Evolutionary conservation across 2,113 vertebrate species (phyloP), one percentile per base, ranked within the genome.

Genomic region (Alces alces): DNA sequence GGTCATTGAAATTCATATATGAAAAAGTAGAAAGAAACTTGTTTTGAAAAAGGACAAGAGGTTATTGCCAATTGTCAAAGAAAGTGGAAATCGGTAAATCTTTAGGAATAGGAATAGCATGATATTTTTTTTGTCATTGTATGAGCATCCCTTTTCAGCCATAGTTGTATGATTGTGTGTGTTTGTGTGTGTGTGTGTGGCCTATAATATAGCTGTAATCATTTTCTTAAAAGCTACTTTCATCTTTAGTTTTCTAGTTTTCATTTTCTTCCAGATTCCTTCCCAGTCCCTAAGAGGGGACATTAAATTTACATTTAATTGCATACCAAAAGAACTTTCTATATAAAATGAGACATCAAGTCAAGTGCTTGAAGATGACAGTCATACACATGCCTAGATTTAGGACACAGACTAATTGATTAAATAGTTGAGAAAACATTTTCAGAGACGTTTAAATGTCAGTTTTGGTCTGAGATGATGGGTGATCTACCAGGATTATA

Each of bases 1-100:
- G 57, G 33, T 47, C 23, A 21, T 16, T 83, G 58, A 88, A 76
- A 80, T 90, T 86, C 9, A 8, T 39, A 52, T 73, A 52, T 58
- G 76, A 87, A 86, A 39, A 66, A 78, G 50, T 57, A 73, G 73
- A 47, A 93, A 52, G 95, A 91, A 93, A 84, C 12, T 73, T 90
- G 16, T 54, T 84, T 54, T 36, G 5, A 52, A 43, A n/a, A 70
- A 60, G 28, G 54, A 57, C 54, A 89, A 66, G 60, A 43, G 57
- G 7, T 5, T 19, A 36, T 47, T 93, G 89, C 39, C 28, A 30
- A 58, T 79, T 39, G 6, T 83, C 76, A 84, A 66, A 82, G 66
- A 73, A 97, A 92, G 28, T 84, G 15, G 70, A 73, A 92, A 39
- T 54, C 39, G 30, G n/a, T 78, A 15, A 82, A 57, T 76, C 30